Conservation (phyloP, 2,888 invertebrate species). For the Ormyrus rosae region DNA sequence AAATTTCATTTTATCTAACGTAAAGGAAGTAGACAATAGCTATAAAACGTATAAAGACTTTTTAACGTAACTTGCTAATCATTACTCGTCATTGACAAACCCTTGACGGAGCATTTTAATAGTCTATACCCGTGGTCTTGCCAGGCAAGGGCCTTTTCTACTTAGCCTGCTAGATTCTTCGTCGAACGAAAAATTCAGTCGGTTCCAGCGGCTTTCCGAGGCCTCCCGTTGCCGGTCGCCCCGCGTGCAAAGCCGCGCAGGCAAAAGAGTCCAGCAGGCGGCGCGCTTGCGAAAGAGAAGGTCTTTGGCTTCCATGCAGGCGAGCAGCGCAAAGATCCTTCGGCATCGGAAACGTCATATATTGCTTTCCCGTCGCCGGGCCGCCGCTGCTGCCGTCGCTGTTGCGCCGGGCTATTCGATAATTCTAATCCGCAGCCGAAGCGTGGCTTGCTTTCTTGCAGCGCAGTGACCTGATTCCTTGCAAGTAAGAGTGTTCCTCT, state of each 20-base stretch:
- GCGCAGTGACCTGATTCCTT: slow-evolving; percentile 75
- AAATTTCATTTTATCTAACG: slow-evolving; percentile 14
- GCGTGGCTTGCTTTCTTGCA: slow-evolving; percentile 73
- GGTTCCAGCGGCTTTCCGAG: no score
- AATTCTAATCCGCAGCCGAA: slow-evolving; percentile 71
- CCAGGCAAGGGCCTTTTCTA: no score
- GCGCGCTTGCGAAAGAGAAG: neutral
- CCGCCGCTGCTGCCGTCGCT: neutral
- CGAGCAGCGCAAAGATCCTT: slow-evolving; percentile 21
- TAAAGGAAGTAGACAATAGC: slow-evolving; percentile 10
- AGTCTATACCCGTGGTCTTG: no score
- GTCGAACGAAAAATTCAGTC: no score
- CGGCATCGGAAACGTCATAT: slow-evolving; percentile 46
- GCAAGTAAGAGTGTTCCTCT: slow-evolving; percentile 71
- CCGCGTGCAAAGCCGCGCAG: no score
- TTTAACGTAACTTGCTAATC: no score
- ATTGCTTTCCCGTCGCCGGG: slow-evolving; percentile 11
- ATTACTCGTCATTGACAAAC: no score
- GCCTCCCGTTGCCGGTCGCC: no score
- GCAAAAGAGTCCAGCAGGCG: neutral
- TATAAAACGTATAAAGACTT: neutral
- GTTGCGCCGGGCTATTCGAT: slow-evolving; percentile 64
- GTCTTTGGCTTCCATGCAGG: no score
- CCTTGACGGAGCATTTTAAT: no score
- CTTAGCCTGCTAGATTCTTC: no score